Percentiles rank a stretch among this genome's conserved stretches.
These are phyloP conservation scores for Villa cingulata DNA, from an alignment of 2,888 invertebrate genomes.

Conservation along the genomic window DNA sequence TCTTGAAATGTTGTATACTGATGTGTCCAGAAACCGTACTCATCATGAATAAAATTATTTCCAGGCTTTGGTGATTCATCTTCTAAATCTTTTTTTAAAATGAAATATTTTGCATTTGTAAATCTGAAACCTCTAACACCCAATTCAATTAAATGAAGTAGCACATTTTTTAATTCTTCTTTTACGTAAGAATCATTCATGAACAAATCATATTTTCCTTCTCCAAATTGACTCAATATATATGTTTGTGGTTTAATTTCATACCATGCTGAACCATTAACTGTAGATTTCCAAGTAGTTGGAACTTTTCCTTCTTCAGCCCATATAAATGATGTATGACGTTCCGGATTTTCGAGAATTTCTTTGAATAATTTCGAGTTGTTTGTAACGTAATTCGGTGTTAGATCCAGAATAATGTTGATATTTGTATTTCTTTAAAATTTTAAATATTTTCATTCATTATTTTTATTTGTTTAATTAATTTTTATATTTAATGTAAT, in stretches of 20 bases:
- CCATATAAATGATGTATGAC: slow-evolving; percentile 71
- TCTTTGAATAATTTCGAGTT: slow-evolving; percentile 56
- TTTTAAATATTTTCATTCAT: background rate
- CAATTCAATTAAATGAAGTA: slow-evolving; percentile 55
- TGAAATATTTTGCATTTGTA: slow-evolving; percentile 47
- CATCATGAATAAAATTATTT: slow-evolving; percentile 33
- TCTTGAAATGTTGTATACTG: slow-evolving; percentile 48
- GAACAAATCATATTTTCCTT: slow-evolving; percentile 64
- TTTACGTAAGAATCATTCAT: slow-evolving; percentile 56
- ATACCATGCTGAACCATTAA: slow-evolving; percentile 28
- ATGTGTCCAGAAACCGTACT: slow-evolving; percentile 53
- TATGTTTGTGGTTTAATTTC: slow-evolving; percentile 33
- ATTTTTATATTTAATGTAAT: background rate
- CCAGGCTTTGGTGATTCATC: slow-evolving; percentile 37
- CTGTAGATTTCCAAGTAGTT: slow-evolving; percentile 55
- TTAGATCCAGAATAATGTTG: slow-evolving; percentile 58
- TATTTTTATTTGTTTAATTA: background rate
- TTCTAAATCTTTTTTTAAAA: slow-evolving; percentile 43
- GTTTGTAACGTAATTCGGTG: slow-evolving; percentile 56
- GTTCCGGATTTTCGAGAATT: slow-evolving; percentile 47
- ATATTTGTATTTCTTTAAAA: slow-evolving; percentile 34
- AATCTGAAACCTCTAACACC: slow-evolving; percentile 72
- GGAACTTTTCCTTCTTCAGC: slow-evolving; percentile 38
- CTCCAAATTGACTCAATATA: slow-evolving; percentile 64
- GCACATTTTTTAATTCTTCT: slow-evolving; percentile 48